Percentiles rank a stretch among this genome's conserved stretches.
Evolutionary conservation across 2,113 vertebrate genomes (phyloP).

Genomic region (Phyllopteryx taeniolatus): DNA sequence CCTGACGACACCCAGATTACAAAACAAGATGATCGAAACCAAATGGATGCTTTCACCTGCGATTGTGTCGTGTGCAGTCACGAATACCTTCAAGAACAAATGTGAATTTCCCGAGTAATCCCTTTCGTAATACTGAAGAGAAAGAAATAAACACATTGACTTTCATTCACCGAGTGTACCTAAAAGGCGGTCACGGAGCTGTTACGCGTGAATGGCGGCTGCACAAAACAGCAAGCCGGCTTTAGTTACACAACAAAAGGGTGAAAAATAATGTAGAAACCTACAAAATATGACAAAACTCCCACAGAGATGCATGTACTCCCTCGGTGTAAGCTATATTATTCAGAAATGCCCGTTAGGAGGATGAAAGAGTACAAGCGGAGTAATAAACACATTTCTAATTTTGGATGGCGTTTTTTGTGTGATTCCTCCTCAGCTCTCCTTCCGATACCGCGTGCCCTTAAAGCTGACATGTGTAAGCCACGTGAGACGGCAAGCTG

Average conservation of each 20-base stretch:
- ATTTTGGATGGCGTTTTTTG: background rate
- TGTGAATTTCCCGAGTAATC: background rate
- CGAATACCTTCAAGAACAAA: too few species aligned
- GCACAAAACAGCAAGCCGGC: background rate
- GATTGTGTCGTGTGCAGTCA: too few species aligned
- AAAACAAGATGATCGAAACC: too few species aligned
- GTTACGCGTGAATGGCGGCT: background rate
- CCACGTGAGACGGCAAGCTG: constrained; percentile 50
- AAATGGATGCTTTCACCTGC: too few species aligned
- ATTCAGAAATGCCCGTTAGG: too few species aligned
- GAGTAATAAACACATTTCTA: background rate
- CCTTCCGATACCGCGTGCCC: background rate
- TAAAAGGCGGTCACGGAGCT: background rate
- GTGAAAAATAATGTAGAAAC: too few species aligned
- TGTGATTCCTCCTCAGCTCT: constrained; percentile 15
- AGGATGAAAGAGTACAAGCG: too few species aligned
- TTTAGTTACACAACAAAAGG: background rate
- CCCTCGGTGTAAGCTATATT: too few species aligned
- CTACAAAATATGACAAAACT: too few species aligned
- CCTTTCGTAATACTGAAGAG: background rate
- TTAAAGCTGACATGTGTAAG: constrained; percentile 38
- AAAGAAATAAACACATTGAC: background rate
- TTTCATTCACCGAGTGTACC: background rate
- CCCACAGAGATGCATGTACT: too few species aligned
- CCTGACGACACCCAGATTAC: too few species aligned